Conservation (phyloP, 2,113 vertebrate genomes). For the Phaethornis superciliosus region DNA sequence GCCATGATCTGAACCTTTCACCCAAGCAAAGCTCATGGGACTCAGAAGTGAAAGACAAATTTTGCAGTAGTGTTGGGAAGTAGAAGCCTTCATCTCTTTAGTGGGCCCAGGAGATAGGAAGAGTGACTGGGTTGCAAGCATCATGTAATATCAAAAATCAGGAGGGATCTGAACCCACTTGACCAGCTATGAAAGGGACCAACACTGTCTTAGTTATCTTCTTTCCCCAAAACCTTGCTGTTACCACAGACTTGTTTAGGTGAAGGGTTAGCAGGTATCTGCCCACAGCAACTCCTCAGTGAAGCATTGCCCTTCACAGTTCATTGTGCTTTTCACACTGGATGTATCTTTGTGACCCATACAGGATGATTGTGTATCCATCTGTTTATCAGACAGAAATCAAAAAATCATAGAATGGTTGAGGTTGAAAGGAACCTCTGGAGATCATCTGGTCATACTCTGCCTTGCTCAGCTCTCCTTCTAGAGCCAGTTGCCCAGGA, state of each 20-base stretch:
- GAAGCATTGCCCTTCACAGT: neutral
- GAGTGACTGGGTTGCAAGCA: neutral
- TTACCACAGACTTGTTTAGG: neutral
- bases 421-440: neutral
- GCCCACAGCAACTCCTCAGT: neutral
- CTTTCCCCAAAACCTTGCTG: neutral
- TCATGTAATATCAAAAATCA: neutral
- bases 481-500: neutral
- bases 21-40: neutral
- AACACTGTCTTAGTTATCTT: neutral
- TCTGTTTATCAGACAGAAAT: neutral
- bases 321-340: neutral
- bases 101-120: neutral
- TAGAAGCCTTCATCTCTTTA: neutral
- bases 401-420: neutral
- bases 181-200: neutral
- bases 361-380: neutral
- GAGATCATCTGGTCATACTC: neutral
- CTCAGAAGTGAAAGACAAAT: neutral
- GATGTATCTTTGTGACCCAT: neutral
- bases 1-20: neutral
- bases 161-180: neutral
- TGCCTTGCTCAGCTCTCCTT: neutral
- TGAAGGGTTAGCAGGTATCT: neutral
- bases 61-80: neutral